Percentiles rank a stretch among this genome's conserved stretches.
These are phyloP conservation scores for Alauda arvensis DNA, from an alignment of 2,797 vertebrate genomes.

Conservation along the genomic window DNA sequence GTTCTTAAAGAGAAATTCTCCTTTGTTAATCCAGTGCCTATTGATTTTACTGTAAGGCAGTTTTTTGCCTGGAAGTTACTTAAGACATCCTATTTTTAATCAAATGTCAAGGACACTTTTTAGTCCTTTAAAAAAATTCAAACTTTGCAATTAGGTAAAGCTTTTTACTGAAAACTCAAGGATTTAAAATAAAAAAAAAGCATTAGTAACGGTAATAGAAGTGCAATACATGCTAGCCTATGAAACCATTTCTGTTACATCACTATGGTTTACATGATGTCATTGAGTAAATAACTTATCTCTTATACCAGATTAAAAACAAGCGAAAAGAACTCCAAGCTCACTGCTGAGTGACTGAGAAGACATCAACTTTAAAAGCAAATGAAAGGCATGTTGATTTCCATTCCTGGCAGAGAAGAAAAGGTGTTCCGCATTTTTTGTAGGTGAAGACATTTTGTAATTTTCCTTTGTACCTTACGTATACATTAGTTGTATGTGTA, in stretches of 20 bases:
- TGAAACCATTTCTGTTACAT: neutral
- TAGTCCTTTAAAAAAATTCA: neutral
- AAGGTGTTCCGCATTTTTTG: neutral
- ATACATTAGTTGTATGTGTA: rapidly evolving
- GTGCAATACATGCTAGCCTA: neutral
- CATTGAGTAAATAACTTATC: neutral
- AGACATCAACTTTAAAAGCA: neutral
- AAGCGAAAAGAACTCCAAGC: neutral
- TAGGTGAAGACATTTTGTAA: neutral
- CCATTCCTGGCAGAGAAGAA: neutral
- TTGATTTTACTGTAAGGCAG: neutral
- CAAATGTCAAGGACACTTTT: neutral
- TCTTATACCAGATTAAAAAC: neutral
- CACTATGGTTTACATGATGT: neutral
- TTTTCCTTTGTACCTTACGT: neutral
- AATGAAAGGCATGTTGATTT: neutral
- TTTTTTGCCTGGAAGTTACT: neutral
- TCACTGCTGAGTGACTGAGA: neutral
- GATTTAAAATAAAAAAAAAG: neutral
- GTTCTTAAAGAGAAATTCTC: neutral
- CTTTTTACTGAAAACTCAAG: neutral
- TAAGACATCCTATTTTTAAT: neutral
- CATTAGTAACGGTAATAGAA: neutral
- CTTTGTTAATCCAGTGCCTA: neutral
- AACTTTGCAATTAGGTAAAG: neutral